Evolutionary conservation across 2,797 vertebrate genomes (phyloP).

Genomic region (Pelochelys cantorii): DNA sequence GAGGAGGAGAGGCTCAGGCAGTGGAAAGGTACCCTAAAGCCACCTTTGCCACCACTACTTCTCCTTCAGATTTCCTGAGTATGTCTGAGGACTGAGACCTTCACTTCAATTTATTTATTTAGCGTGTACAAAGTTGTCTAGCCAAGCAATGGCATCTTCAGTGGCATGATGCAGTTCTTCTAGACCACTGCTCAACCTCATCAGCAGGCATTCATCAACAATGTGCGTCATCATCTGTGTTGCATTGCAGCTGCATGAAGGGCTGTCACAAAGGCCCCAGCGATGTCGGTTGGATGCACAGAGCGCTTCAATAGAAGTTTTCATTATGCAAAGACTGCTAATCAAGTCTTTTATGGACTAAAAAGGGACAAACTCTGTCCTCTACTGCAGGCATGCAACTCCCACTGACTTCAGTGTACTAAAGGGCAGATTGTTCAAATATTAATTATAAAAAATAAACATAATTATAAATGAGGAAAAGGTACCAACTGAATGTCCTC

Average conservation of each 20-base stretch:
- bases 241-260: too few species aligned
- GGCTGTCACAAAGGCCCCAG: too few species aligned
- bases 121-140: too few species aligned
- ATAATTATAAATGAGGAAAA: not conserved
- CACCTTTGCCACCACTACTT: not conserved
- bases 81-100: not conserved
- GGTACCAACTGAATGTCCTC: not conserved
- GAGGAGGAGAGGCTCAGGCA: not conserved
- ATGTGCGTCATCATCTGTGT: too few species aligned
- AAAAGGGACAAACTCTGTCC: not conserved
- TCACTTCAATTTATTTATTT: not conserved
- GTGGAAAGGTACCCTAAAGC: not conserved
- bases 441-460: not conserved
- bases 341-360: not conserved
- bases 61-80: not conserved
- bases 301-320: not conserved
- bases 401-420: not conserved
- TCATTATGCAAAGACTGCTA: constrained; percentile 5
- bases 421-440: not conserved
- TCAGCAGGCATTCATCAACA: too few species aligned
- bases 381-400: not conserved
- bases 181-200: too few species aligned
- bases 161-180: too few species aligned
- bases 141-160: too few species aligned
- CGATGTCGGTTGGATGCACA: too few species aligned